A percentile compares a stretch with the other conserved stretches of the same genome.
These are phyloP conservation scores for Gymnorhina tibicen DNA, from an alignment of 2,113 vertebrate genomes.

Conservation along the genomic window DNA sequence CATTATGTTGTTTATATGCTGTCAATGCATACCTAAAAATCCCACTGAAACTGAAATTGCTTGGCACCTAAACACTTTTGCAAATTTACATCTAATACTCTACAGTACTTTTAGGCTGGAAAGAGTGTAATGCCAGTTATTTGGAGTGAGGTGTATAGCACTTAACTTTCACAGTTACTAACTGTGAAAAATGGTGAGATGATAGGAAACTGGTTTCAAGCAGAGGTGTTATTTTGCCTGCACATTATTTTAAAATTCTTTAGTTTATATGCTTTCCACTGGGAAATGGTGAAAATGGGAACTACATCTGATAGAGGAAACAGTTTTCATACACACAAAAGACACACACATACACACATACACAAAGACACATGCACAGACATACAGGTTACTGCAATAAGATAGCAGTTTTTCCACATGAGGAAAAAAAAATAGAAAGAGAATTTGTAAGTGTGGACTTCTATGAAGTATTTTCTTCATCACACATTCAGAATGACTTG, in stretches of 20 bases:
- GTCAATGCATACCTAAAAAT: background rate
- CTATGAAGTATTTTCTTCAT: background rate
- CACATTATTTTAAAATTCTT: background rate
- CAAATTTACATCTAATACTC: background rate
- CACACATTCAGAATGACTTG: rapidly evolving
- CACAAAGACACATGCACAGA: rapidly evolving
- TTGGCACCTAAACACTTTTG: background rate
- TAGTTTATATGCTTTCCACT: background rate
- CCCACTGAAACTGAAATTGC: background rate
- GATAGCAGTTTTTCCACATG: background rate
- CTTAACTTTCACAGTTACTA: background rate
- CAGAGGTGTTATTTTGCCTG: background rate
- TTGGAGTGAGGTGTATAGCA: background rate
- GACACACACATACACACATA: too few relatives aligned
- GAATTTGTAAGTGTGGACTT: background rate
- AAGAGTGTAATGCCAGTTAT: background rate
- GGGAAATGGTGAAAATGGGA: background rate
- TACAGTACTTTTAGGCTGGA: background rate
- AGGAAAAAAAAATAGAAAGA: background rate
- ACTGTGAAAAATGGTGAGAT: background rate
- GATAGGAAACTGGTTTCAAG: background rate
- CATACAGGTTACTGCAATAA: background rate
- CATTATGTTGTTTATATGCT: background rate
- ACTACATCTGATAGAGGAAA: background rate
- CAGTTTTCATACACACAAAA: background rate